A percentile compares a stretch with the other conserved stretches of the same genome.
Evolutionary conservation across 1,140 invertebrate genomes (phyloP).

Genomic region (Danaus melanippus): DNA sequence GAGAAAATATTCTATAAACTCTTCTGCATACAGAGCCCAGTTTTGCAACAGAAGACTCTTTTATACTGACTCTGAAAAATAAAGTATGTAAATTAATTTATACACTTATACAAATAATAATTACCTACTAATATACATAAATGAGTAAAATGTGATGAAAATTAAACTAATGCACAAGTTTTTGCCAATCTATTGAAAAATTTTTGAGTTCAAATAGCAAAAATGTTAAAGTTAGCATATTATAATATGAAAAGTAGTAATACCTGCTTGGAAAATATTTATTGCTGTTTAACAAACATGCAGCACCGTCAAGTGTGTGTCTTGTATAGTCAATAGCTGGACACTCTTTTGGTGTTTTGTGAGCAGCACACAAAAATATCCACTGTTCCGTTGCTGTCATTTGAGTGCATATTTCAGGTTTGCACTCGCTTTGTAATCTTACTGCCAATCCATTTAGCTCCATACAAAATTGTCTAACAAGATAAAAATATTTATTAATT

Average conservation of each 20-base stretch:
- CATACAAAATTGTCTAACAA: slow-evolving; percentile 96
- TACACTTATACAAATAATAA: slow-evolving; percentile 1
- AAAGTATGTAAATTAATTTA: background rate
- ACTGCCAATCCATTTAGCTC: slow-evolving; percentile 98
- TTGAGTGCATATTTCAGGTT: slow-evolving; percentile 96
- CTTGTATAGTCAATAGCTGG: slow-evolving; percentile 99
- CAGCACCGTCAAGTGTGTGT: slow-evolving; percentile 99
- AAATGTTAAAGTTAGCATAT: no score
- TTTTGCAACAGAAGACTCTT: slow-evolving; percentile 98
- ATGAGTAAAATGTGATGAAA: no score
- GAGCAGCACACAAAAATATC: slow-evolving; percentile 99
- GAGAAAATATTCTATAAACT: slow-evolving; percentile 99
- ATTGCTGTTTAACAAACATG: slow-evolving; percentile 98
- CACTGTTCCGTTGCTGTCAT: slow-evolving; percentile 99
- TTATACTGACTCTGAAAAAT: slow-evolving; percentile 93
- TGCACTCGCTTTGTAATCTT: slow-evolving; percentile 93
- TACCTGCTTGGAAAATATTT: slow-evolving; percentile 99
- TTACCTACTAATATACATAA: background rate
- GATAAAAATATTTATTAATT: slow-evolving; percentile 9
- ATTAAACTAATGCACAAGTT: no score
- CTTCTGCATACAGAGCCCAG: slow-evolving; percentile 97
- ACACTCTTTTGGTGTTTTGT: slow-evolving; percentile 99
- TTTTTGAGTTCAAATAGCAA: no score
- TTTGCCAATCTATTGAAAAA: no score
- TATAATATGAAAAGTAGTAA: background rate